Evolutionary conservation across 37 sponge, comb jelly and placozoan genomes (phyloP), one percentile per base, ranked within the genome.

Genomic region (Beroe forskalii): DNA sequence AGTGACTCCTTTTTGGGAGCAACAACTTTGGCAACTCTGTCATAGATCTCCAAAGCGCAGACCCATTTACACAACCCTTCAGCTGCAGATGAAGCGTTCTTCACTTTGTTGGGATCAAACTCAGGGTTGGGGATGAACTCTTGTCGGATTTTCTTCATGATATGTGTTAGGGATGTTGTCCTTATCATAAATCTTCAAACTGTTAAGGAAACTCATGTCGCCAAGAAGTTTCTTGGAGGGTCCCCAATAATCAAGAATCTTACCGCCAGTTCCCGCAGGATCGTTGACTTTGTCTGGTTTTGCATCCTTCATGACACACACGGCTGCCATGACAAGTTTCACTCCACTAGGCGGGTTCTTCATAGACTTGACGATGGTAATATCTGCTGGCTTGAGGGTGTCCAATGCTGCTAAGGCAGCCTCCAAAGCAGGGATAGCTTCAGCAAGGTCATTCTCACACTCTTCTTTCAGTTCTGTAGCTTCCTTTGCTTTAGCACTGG

Each of bases 381-480:
- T 95, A 93, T 98, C 99, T 25, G 95, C 94, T 28, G 97, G 97
- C 93, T 96, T 96, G 48, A 98, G 95, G 1, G 99, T 98, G 60
- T 98, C 95, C 37, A 98, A 94, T 41, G 99, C 99, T 27, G 94
- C 89, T 28, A 95, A 76, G 41, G 99, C 96, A 35, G 99, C 94
- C 91, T 98, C 99, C 76, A 98, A 92, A 39, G 99, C 99, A 42
- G 99, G 99, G 6, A 98, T 98, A 42, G 99, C 99, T 89, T 98
- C 99, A 19, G 99, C 99, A 39, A 98, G 90, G 38, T 98, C 99
- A 91, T 93, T 90, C 93, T 98, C 99, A 93, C 99, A 98, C 94
- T 97, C 99, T 20, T 96, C 95, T 67, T 98, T 98, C 40, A 98
- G 95, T 37, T 95, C 96, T 64, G 95, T 89, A 3, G 96, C 93